Evolutionary conservation across 2,888 invertebrate genomes (phyloP), one percentile per base, ranked within the genome.

Genomic region (Dasypogon diadema): DNA sequence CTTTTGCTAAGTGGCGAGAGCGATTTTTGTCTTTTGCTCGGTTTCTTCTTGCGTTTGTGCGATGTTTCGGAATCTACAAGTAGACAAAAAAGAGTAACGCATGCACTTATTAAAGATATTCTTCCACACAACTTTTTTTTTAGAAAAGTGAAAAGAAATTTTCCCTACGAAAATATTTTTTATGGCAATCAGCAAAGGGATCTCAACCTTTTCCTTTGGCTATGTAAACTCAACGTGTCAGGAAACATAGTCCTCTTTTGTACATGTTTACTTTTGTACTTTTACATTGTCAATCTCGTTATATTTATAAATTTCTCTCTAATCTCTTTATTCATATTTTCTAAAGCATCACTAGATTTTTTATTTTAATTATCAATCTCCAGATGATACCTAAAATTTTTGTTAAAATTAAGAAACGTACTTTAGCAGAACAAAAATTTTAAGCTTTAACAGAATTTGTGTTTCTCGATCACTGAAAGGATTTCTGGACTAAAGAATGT

Each of bases 1-100:
- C 94, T 90, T 83, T 94, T 94, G 86, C 93, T 94, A 30, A 94
- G 87, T 1, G 94, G 94, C 34, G 94, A 94, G 65, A 94, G 85
- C 0, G 94, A 94, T 6, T 91, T 90, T 81, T 92, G 91, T 72
- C 91, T 89, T 60, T 74, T 70, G 46, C 77, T 75, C 55, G 56
- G 46, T 63, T 60, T 63, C 56, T 55, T 73, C 24, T 76, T 74
- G n/a, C 46, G 42, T 2, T 63, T 63, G 26, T 58, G 46, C 1
- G 75, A 60, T 21, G 65, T n/a, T n/a, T 24, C 46, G 4, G 73
- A 63, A 63, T 58, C 74, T 74, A 74, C 42, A 77, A 73, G 30
- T 21, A 56, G 24, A 73, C 42, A 63, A 75, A 54, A 54, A 77
- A 75, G 54, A 75, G 68, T 74, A 68, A 68, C 46, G 48, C 46